A percentile compares a stretch with the other conserved stretches of the same genome.
These are phyloP conservation scores for rat (Rattus norvegicus) DNA, from an alignment of 2,113 vertebrate genomes.

Conservation along the genomic window DNA sequence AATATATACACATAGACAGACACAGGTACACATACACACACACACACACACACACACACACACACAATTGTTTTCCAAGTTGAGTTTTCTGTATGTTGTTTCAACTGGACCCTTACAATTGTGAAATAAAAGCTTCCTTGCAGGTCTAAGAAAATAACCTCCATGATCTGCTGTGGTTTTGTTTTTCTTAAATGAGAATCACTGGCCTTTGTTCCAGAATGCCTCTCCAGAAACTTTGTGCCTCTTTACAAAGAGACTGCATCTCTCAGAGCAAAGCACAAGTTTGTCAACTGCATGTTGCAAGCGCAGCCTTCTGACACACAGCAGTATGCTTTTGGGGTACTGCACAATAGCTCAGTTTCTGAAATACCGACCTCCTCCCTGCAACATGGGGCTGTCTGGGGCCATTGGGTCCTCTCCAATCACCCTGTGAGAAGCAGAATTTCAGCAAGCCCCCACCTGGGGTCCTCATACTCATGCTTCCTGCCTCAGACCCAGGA, in stretches of 20 bases:
- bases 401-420: no score
- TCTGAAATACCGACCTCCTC: neutral
- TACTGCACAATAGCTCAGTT: neutral
- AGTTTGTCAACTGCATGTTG: neutral
- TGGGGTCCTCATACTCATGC: neutral
- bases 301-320: neutral
- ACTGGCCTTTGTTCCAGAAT: neutral
- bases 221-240: slow-evolving; percentile 27
- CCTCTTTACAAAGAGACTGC: slow-evolving; percentile 43
- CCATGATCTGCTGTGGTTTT: neutral
- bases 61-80: slow-evolving; percentile 37
- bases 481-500: neutral
- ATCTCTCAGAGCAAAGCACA: slow-evolving; percentile 28
- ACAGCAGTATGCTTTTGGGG: neutral
- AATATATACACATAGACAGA: rapidly evolving
- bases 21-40: neutral
- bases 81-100: neutral
- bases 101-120: neutral
- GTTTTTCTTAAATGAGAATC: slow-evolving; percentile 53
- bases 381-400: neutral
- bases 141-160: neutral
- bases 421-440: neutral
- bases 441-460: neutral
- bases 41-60: neutral
- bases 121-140: no score